phyloP scores from a whole-genome alignment of 2,888 invertebrate genomes.

The Eupithecia pulchellata region DNA sequence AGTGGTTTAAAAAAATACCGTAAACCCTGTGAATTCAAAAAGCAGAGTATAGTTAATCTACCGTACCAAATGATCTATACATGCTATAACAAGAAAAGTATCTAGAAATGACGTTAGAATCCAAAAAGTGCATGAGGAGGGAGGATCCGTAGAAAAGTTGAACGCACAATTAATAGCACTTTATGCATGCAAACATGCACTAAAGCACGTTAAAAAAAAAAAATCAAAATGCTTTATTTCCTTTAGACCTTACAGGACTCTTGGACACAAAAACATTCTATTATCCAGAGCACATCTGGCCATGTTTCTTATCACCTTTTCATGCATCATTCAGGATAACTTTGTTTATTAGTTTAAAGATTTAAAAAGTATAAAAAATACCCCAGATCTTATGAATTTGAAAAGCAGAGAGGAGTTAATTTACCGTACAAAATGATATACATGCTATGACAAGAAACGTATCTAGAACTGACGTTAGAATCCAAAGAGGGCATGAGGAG shows the following conservation, averaged over 20 bases:
- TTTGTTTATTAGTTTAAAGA: too few relatives aligned
- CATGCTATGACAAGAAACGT: background rate
- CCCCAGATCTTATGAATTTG: too few relatives aligned
- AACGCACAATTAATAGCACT: background rate
- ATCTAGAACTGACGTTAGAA: background rate
- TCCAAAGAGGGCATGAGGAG: background rate
- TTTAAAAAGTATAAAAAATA: too few relatives aligned
- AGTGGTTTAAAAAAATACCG: background rate
- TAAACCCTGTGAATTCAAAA: background rate
- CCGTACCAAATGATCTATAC: background rate
- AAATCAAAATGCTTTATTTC: too few relatives aligned
- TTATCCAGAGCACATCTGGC: constrained; percentile 31
- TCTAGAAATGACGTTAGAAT: background rate
- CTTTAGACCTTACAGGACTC: too few relatives aligned
- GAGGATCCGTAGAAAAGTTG: background rate
- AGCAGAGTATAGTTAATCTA: background rate
- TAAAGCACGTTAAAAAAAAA: too few relatives aligned
- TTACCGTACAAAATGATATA: background rate
- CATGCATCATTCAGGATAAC: too few relatives aligned
- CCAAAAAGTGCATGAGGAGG: background rate
- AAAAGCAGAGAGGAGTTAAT: background rate
- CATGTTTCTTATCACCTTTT: constrained; percentile 35
- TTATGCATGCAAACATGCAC: constrained; percentile 15
- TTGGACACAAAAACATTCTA: constrained; percentile 30
- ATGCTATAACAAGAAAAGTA: background rate